Evolutionary conservation across 2,797 vertebrate species (phyloP).

Genomic region (Liasis olivaceus): DNA sequence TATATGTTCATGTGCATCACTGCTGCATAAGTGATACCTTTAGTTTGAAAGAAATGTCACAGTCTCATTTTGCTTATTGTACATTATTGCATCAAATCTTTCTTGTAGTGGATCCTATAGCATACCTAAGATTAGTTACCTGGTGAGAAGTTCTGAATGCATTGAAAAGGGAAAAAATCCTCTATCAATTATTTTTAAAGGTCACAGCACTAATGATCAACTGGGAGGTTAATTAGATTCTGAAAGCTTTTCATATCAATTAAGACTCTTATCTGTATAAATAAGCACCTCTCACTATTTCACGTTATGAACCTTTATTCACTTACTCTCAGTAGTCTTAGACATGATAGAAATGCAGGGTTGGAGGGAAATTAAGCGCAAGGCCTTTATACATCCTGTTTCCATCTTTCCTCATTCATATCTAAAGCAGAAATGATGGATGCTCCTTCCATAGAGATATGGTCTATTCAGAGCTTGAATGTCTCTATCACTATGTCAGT

Average conservation of each 20-base stretch:
- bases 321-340: background rate
- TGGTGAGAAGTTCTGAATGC: slow-evolving; percentile 78
- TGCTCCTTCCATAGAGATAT: background rate
- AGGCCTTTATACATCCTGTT: background rate
- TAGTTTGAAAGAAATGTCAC: slow-evolving; percentile 64
- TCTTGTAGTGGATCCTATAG: slow-evolving; percentile 61
- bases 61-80: slow-evolving; percentile 77
- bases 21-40: slow-evolving; percentile 57
- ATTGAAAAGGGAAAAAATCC: slow-evolving; percentile 73
- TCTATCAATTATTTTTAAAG: slow-evolving; percentile 98
- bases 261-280: slow-evolving; percentile 74
- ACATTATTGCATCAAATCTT: slow-evolving; percentile 75
- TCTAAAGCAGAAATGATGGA: background rate
- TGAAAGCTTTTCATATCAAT: slow-evolving; percentile 83
- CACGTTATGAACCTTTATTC: background rate
- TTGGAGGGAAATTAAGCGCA: background rate
- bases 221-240: slow-evolving; percentile 97
- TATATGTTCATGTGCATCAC: slow-evolving; percentile 58
- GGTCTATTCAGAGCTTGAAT: background rate
- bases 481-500: background rate
- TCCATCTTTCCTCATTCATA: background rate
- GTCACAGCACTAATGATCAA: slow-evolving; percentile 97
- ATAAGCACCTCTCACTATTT: slow-evolving; percentile 60
- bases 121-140: slow-evolving; percentile 67
- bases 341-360: background rate